Base-by-base conservation (phyloP, 2,888 invertebrate species). In the Andrena fulva region DNA sequence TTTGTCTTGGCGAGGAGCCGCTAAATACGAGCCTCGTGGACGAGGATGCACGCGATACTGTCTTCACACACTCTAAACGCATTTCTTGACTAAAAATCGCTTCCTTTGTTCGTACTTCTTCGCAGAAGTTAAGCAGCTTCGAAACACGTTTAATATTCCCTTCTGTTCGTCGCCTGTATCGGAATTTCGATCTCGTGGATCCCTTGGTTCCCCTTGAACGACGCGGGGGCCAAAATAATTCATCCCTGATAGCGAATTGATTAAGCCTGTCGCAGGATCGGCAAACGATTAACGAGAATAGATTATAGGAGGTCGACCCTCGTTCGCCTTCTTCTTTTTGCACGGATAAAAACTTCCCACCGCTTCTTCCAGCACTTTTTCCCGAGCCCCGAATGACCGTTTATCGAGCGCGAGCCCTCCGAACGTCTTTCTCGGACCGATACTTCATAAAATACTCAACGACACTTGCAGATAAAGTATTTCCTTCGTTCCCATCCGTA, bases 241-340 rank as follows among this genome's bases (percentile, higher is more conserved):
- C 54, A 42, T 71, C 54, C 33, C 20, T 27, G 75, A 50, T 63
- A 27, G 68, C 20, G 20, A 56, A 74, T 78, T 69, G 74, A 82
- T 77, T 31, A 52, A 70, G n/a, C 48, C 52, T 48, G 63, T 54
- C n/a, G 48, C 7, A 2, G 33, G 59, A 79, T 79, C 67, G 70
- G 35, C 29, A 33, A 80, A 72, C 77, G 69, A 83, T 85, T 83
- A 82, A 82, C 48, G 50, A 75, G 78, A 60, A 69, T 74, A 71
- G 67, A 82, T 81, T 78, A 71, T n/a, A 31, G 62, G 27, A n/a
- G 33, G 7, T 24, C 29, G 8, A 68, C n/a, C 71, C 63, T 72
- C 75, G 59, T 42, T 31, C 52, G 20, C 52, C 56, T 71, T 67
- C 50, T 10, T 6, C 64, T 33, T 64, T 73, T 66, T 29, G 0